Evolutionary conservation across 2,888 invertebrate genomes (phyloP), one percentile per base, ranked within the genome.

Genomic region (Phaedon cochleariae): DNA sequence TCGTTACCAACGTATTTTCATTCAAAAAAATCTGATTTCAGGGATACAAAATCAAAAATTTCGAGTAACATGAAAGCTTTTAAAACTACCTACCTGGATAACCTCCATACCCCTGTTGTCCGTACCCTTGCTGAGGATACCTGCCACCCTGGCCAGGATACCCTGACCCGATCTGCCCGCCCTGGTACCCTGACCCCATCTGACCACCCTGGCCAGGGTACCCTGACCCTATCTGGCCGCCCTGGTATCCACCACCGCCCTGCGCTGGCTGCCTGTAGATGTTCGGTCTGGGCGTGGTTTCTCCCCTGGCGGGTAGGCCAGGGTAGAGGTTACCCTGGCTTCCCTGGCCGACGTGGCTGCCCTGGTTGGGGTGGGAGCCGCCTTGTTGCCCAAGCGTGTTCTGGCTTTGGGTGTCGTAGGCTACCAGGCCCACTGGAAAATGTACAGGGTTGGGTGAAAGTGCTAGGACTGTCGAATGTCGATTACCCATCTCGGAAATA

Each of bases 181-280:
- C 81, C 73, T 76, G 77, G 59, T 81, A 81, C 12, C 79, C 80
- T n/a, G n/a, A n/a, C n/a, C n/a, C n/a, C n/a, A n/a, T 51, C 7
- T 21, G 2, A 22, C 31, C 21, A 4, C 21, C 34, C 26, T 68
- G 62, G 9, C 74, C 74, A 1, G 81, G 82, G 68, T 82, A 82
- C 21, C 82, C 82, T 1, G 81, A 81, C 18, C 82, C 82, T 46
- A 80, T 69, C 62, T 77, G 76, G 48, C 81, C 81, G 31, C 82
- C 81, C 73, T 76, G 77, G 59, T 81, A 81, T n/a, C 79, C 80
- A 6, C 54, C 55, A 15, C 53, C 18, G 5, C 45, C 26, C 75
- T 75, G 31, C 64, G 31, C 57, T 15, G 68, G 69, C 62, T 67
- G 68, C 48, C 71, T 69, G 4, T 69, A 37, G 6, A 73, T 55